Conservation (phyloP, 2,888 invertebrate genomes). For the Apamea anceps region DNA sequence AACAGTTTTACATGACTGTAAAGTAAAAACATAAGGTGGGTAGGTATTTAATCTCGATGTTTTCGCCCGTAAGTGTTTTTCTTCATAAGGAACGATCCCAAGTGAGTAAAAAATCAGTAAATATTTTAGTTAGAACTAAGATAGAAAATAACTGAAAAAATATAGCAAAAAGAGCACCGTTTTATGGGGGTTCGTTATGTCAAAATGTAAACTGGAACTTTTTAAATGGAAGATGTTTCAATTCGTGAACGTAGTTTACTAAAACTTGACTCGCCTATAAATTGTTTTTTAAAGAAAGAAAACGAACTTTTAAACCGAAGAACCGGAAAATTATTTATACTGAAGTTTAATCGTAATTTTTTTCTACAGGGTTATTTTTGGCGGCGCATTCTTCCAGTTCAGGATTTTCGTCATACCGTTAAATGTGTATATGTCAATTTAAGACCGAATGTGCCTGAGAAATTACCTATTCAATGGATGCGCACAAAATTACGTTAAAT, state of each 20-base stretch:
- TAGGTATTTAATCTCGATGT: constrained; percentile 7
- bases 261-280: neutral
- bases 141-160: no score
- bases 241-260: neutral
- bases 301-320: neutral
- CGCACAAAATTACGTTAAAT: neutral
- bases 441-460: neutral
- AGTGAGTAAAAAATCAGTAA: neutral
- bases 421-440: neutral
- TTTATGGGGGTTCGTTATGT: neutral
- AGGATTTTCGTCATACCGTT: neutral
- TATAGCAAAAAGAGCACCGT: neutral
- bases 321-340: neutral
- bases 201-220: neutral
- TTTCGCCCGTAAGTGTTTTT: neutral
- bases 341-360: neutral
- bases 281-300: neutral
- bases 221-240: neutral
- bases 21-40: neutral
- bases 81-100: neutral
- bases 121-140: neutral
- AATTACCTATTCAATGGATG: neutral
- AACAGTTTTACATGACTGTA: neutral
- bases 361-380: neutral
- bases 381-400: no score